phyloP scores from a whole-genome alignment of 2,797 vertebrate species.

The Danio aesculapii region DNA sequence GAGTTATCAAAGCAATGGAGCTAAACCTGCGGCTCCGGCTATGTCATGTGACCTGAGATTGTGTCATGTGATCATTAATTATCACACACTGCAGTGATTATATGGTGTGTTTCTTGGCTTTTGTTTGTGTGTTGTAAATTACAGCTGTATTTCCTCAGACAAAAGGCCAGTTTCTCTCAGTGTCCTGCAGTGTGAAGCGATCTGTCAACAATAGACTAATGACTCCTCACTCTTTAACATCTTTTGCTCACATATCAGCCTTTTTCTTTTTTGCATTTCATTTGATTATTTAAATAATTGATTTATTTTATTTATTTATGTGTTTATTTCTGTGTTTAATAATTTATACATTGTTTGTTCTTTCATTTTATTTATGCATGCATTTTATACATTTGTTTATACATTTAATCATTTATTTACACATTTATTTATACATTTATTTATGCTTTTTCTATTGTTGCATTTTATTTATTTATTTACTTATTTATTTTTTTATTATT shows the following conservation, averaged over 20 bases:
- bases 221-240: not conserved
- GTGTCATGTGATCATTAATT: slow-evolving; percentile 30
- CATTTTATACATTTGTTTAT: too few relatives aligned
- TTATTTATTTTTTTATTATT: too few relatives aligned
- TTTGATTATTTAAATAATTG: too few relatives aligned
- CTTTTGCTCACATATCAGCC: not conserved
- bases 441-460: too few relatives aligned
- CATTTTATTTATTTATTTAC: too few relatives aligned
- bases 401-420: too few relatives aligned
- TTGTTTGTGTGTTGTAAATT: slow-evolving; percentile 25
- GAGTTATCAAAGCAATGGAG: not conserved
- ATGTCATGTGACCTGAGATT: slow-evolving; percentile 40
- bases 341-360: too few relatives aligned
- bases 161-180: slow-evolving; percentile 11
- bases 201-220: not conserved
- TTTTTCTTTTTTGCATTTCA: not conserved
- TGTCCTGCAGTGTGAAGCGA: slow-evolving; percentile 22
- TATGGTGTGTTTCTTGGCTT: not conserved
- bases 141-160: slow-evolving; percentile 19
- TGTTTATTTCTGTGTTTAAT: too few relatives aligned
- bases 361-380: too few relatives aligned
- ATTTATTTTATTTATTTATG: too few relatives aligned
- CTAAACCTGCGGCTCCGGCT: not conserved
- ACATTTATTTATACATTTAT: too few relatives aligned
- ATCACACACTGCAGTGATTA: not conserved